Conservation (phyloP, 2,113 vertebrate genomes). For the Fregata magnificens region DNA sequence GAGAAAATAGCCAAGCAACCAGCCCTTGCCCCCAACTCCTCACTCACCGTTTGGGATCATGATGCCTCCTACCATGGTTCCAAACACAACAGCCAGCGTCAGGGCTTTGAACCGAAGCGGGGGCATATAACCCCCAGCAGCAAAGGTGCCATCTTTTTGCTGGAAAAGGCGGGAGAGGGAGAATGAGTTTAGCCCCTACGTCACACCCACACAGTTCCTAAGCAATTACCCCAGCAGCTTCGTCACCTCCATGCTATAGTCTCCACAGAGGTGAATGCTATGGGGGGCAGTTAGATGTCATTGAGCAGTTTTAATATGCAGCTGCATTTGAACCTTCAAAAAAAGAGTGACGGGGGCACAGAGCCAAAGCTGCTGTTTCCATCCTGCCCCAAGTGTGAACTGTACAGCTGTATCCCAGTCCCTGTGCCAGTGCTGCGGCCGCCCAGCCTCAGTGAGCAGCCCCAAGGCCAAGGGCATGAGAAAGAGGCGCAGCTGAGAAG, state of each 20-base stretch:
- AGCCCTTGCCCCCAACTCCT: neutral
- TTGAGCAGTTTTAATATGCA: neutral
- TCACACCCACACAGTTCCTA: neutral
- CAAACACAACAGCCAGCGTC: constrained; percentile 91
- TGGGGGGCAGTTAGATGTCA: neutral
- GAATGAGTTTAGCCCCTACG: neutral
- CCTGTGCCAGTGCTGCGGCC: neutral
- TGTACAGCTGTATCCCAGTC: neutral
- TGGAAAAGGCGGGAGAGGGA: constrained; percentile 20
- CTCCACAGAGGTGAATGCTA: rapidly evolving
- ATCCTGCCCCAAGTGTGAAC: neutral
- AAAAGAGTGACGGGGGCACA: rapidly evolving
- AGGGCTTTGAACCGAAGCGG: constrained; percentile 95
- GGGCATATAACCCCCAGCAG: constrained; percentile 96
- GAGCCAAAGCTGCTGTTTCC: neutral
- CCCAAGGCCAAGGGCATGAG: neutral
- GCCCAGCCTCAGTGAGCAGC: neutral
- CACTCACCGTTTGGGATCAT: constrained; percentile 93
- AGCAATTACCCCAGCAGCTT: neutral
- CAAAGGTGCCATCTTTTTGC: constrained; percentile 97
- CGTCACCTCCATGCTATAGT: rapidly evolving
- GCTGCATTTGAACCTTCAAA: neutral
- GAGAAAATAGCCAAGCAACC: neutral
- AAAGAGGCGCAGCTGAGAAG: neutral
- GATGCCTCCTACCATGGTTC: constrained; percentile 96